A percentile compares a stretch with the other conserved stretches of the same genome.
phyloP scores from a whole-genome alignment of 2,113 vertebrate genomes.

The Zosterops hypoxanthus region DNA sequence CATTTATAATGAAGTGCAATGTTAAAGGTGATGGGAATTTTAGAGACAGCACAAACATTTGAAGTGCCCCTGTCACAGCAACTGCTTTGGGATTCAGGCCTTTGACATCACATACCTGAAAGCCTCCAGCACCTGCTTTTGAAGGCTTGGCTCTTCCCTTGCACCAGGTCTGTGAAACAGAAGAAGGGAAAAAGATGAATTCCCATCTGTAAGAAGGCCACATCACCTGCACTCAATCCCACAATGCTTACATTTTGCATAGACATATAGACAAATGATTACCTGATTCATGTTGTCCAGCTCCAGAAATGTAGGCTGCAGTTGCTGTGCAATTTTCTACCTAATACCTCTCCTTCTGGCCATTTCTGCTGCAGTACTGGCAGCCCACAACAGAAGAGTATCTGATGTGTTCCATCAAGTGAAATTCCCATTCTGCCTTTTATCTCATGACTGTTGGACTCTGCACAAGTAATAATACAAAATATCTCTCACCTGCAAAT shows the following conservation, averaged over 20 bases:
- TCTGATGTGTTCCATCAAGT: conserved; percentile 16
- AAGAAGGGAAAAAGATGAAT: neutral
- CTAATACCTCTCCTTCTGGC: neutral
- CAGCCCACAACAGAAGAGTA: neutral
- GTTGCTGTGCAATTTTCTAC: conserved; percentile 17
- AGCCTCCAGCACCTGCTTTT: neutral
- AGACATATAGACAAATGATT: neutral
- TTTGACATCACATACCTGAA: neutral
- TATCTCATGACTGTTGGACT: conserved; percentile 4
- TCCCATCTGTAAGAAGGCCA: neutral
- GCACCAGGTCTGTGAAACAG: neutral
- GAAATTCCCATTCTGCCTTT: conserved; percentile 11
- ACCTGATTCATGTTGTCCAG: conserved; percentile 14
- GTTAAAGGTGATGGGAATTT: neutral
- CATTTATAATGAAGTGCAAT: neutral
- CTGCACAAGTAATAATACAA: conserved; percentile 42
- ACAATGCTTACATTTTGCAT: neutral
- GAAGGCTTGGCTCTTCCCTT: neutral
- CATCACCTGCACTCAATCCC: neutral
- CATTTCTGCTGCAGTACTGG: conserved; percentile 16
- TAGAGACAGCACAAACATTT: neutral
- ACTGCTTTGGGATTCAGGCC: neutral
- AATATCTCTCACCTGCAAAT: conserved; percentile 1
- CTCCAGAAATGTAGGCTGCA: conserved; percentile 8
- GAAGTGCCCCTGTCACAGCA: neutral